Conservation (phyloP, 2,113 vertebrate species). For the Thermophis baileyi region DNA sequence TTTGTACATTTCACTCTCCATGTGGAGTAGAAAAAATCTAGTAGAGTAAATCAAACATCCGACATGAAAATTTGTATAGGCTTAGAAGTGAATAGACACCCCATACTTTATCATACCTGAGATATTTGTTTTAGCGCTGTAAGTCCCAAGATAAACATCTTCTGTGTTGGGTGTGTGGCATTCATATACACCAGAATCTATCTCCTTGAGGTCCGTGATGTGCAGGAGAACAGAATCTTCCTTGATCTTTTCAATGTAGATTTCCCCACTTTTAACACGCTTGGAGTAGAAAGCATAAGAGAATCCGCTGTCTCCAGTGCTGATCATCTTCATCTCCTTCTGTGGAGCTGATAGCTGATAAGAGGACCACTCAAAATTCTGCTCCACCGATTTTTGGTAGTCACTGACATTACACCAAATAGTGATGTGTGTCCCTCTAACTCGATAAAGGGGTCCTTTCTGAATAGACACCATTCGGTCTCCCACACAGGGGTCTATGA, state of each 20-base stretch:
- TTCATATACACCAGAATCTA: constrained; percentile 79
- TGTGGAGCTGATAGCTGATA: constrained; percentile 76
- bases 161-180: constrained; percentile 75
- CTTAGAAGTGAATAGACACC: neutral
- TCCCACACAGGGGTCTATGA: constrained; percentile 54
- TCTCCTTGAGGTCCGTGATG: constrained; percentile 82
- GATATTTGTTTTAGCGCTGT: constrained; percentile 70
- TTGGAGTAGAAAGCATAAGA: constrained; percentile 83
- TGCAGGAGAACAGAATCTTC: constrained; percentile 80
- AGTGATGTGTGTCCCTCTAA: constrained; percentile 65
- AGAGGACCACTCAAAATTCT: constrained; percentile 92
- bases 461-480: constrained; percentile 69
- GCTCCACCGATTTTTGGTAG: constrained; percentile 43
- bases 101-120: constrained; percentile 65
- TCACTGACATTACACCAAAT: constrained; percentile 81
- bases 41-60: neutral
- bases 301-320: constrained; percentile 82
- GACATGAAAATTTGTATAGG: neutral
- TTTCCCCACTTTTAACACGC: constrained; percentile 78
- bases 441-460: constrained; percentile 78
- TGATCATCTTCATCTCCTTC: constrained; percentile 87
- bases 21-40: neutral
- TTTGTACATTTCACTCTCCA: neutral
- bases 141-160: constrained; percentile 62
- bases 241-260: constrained; percentile 84